These are phyloP conservation scores for Lordiphosa mommai DNA, from an alignment of 1,140 invertebrate genomes.

Conservation along the genomic window DNA sequence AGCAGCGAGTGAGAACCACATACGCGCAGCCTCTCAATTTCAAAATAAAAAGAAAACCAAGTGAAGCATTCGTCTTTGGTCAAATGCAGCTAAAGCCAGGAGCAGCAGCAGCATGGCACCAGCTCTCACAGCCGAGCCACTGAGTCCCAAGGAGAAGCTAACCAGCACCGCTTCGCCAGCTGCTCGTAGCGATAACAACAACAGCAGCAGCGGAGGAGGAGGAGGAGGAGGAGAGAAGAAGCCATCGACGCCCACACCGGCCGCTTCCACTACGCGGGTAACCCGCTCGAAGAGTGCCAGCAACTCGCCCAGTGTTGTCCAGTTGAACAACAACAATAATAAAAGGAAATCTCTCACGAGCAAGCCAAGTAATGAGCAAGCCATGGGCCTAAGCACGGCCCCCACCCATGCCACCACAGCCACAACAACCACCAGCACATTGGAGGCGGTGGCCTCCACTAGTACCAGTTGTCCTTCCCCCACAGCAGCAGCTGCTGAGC, in stretches of 20 bases:
- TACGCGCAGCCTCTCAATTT: not conserved
- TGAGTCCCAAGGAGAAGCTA: conserved; percentile 75
- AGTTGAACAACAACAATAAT: conserved; percentile 14
- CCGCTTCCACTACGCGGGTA: conserved; percentile 52
- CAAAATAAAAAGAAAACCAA: conserved; percentile 2
- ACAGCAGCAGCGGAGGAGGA: conserved; percentile 3
- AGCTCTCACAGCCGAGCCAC: conserved; percentile 81
- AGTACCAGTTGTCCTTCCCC: conserved; percentile 8
- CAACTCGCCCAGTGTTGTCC: conserved; percentile 17
- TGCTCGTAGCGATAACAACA: conserved; percentile 45
- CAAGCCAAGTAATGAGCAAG: conserved; percentile 44
- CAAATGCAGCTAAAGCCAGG: conserved; percentile 27
- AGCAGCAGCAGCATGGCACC: conserved; percentile 81
- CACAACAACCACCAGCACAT: conserved; percentile 2
- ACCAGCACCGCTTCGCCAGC: conserved; percentile 59
- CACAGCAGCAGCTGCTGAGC: conserved; percentile 4
- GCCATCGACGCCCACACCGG: conserved; percentile 28
- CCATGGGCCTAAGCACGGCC: conserved; percentile 65
- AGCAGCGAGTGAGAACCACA: not conserved
- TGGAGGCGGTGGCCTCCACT: conserved; percentile 27
- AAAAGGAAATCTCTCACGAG: conserved; percentile 33
- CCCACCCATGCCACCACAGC: conserved; percentile 40
- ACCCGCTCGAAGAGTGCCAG: conserved; percentile 53
- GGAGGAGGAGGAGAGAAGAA: conserved; percentile 27
- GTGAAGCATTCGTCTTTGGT: not conserved